Evolutionary conservation across 2,888 invertebrate species (phyloP).

Genomic region (Napeogenes inachia): DNA sequence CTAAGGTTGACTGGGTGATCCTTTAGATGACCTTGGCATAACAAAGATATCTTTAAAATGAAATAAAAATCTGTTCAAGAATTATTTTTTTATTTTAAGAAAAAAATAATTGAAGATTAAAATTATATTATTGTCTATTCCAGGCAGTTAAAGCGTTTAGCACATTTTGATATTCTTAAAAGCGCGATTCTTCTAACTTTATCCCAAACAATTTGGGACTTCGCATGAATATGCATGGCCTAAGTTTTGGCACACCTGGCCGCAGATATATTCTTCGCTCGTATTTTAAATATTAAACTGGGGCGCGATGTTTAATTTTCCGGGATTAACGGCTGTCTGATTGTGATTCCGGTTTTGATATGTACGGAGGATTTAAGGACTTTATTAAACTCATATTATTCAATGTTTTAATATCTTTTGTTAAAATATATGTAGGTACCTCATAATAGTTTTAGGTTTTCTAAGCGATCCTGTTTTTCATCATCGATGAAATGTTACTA

Average conservation of each 20-base stretch:
- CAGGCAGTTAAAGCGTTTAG: not conserved
- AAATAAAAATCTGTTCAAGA: not conserved
- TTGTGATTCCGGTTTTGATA: conserved; percentile 15
- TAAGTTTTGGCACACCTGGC: conserved; percentile 30
- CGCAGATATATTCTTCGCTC: conserved; percentile 26
- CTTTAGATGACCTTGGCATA: conserved; percentile 18
- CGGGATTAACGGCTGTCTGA: conserved; percentile 21
- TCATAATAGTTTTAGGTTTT: not conserved
- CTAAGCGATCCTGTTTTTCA: not conserved
- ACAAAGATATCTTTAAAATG: not conserved
- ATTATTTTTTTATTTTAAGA: not conserved
- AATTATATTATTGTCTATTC: too few relatives aligned
- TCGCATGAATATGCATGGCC: conserved; percentile 31
- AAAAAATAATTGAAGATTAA: too few relatives aligned
- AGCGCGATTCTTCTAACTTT: conserved; percentile 16
- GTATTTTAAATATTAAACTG: conserved; percentile 28
- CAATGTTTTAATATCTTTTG: conserved; percentile 5
- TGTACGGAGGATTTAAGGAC: conserved; percentile 1
- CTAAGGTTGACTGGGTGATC: conserved; percentile 16
- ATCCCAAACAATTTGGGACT: conserved; percentile 24
- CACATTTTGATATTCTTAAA: conserved; percentile 4
- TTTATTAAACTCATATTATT: conserved; percentile 15
- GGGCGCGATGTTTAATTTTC: conserved; percentile 25
- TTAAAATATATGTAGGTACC: not conserved
- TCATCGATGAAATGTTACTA: too few relatives aligned